A percentile compares a stretch with the other conserved stretches of the same genome.
Evolutionary conservation across 2,113 vertebrate species (phyloP).

Genomic region (Tapirus terrestris): DNA sequence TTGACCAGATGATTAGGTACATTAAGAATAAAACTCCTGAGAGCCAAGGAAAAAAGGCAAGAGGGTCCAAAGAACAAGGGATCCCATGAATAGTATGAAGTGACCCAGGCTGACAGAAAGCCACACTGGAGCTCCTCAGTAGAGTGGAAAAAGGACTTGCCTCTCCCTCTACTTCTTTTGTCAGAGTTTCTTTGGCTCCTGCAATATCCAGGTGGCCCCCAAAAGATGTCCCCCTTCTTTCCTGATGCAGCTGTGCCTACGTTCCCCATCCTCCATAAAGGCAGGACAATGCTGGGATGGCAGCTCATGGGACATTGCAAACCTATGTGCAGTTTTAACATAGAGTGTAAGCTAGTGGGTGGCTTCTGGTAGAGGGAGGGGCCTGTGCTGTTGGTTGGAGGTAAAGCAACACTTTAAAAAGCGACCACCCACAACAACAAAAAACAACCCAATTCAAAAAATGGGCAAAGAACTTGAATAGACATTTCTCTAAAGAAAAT

Average conservation of each 20-base stretch:
- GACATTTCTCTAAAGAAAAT: not conserved
- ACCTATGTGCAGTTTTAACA: not conserved
- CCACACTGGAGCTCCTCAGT: not conserved
- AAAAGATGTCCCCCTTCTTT: not conserved
- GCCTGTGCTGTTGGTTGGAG: not conserved
- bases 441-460: not conserved
- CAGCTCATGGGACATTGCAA: not conserved
- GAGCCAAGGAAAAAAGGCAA: not conserved
- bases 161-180: not conserved
- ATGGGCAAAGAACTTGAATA: not conserved
- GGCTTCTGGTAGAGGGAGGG: not conserved
- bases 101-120: not conserved
- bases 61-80: not conserved
- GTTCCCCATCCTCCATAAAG: not conserved
- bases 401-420: not conserved
- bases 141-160: not conserved
- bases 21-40: not conserved
- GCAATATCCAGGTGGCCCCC: not conserved
- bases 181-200: not conserved
- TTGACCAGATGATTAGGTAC: not conserved
- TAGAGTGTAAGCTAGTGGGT: not conserved
- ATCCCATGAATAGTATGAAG: not conserved
- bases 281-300: not conserved
- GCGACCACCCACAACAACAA: not conserved
- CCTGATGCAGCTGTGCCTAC: rapidly evolving